Evolutionary conservation across 2,797 vertebrate genomes (phyloP).

Genomic region (Neostethus bicornis): DNA sequence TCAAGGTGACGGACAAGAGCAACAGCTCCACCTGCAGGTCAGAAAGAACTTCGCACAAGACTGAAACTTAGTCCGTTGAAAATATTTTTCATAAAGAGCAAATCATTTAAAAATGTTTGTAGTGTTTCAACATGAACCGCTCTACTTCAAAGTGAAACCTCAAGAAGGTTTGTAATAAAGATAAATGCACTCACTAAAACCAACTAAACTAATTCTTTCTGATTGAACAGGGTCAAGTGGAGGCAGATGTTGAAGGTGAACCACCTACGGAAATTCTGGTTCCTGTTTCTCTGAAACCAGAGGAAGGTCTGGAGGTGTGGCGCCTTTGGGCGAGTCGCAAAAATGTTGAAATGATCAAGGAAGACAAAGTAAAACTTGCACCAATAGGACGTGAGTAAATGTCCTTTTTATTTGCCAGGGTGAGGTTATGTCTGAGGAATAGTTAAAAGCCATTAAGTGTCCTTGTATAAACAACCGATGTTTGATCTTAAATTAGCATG

Average conservation of each 20-base stretch:
- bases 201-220: not conserved
- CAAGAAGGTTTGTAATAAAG: not conserved
- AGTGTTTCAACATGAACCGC: no score
- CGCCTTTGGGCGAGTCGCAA: slow-evolving; percentile 95
- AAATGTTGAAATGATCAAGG: slow-evolving; percentile 95
- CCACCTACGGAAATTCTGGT: slow-evolving; percentile 88
- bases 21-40: slow-evolving; percentile 90
- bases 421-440: not conserved
- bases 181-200: not conserved
- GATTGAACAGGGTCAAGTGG: slow-evolving; percentile 82
- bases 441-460: not conserved
- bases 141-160: not conserved
- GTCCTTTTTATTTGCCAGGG: not conserved
- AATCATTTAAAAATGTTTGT: no score
- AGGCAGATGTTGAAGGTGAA: slow-evolving; percentile 86
- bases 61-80: no score
- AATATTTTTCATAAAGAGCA: no score
- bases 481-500: no score
- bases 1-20: slow-evolving; percentile 80
- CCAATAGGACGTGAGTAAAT: slow-evolving; percentile 94
- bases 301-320: slow-evolving; percentile 97
- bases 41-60: slow-evolving; percentile 18
- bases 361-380: slow-evolving; percentile 91
- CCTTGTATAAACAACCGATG: not conserved
- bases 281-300: slow-evolving; percentile 93